phyloP scores from a whole-genome alignment of 2,888 invertebrate species.

The Agriopis marginaria region DNA sequence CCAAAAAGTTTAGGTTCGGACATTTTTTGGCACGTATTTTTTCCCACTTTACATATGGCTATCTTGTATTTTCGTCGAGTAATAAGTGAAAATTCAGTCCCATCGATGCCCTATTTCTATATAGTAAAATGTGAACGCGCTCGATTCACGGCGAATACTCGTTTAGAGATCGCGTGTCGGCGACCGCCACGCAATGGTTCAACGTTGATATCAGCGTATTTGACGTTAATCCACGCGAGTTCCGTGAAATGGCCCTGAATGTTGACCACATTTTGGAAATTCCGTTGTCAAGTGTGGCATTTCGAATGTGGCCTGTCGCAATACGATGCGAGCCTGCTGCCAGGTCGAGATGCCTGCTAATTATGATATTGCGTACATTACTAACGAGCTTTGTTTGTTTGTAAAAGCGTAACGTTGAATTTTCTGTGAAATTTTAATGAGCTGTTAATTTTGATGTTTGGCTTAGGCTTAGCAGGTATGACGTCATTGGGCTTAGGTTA shows the following conservation, averaged over 20 bases:
- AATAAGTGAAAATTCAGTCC: not conserved
- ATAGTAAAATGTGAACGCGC: slow-evolving; percentile 9
- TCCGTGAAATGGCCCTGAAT: slow-evolving; percentile 14
- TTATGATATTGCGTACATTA: slow-evolving; percentile 23
- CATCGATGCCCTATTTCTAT: not conserved
- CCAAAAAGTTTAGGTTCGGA: too few relatives aligned
- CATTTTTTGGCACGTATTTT: too few relatives aligned
- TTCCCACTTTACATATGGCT: too few relatives aligned
- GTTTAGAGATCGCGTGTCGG: slow-evolving; percentile 20
- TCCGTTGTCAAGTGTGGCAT: slow-evolving; percentile 9
- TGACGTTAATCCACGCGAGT: slow-evolving; percentile 20
- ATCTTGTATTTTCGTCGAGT: too few relatives aligned
- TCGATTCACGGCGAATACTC: slow-evolving; percentile 15
- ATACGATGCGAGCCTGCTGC: slow-evolving; percentile 2
- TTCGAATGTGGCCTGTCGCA: slow-evolving; percentile 10
- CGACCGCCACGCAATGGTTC: slow-evolving; percentile 10
- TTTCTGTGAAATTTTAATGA: slow-evolving; percentile 15
- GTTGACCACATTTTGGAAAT: slow-evolving; percentile 11
- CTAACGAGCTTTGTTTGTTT: slow-evolving; percentile 8
- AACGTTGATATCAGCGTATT: slow-evolving; percentile 26
- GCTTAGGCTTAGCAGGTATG: too few relatives aligned
- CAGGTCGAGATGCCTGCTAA: slow-evolving; percentile 7
- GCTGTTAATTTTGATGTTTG: not conserved
- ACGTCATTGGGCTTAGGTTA: too few relatives aligned
- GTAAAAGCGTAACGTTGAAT: slow-evolving; percentile 6